Base-by-base conservation (phyloP, 2,797 vertebrate genomes). In the Microctenopoma steveboyesi region DNA sequence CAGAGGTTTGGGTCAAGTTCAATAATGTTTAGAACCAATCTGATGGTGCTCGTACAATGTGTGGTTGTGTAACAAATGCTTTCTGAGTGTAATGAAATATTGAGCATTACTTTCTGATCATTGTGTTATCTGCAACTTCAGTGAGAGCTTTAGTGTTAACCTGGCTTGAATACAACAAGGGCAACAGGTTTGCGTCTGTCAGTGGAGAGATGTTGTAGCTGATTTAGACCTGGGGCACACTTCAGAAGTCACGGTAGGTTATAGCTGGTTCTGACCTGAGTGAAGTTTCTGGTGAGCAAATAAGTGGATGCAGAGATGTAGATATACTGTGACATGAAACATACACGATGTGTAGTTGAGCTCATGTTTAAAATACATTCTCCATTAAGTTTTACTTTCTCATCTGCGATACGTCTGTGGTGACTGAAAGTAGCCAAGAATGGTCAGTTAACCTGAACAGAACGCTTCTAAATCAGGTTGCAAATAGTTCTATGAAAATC, bases 1-100 rank as follows among this genome's bases (percentile, higher is more conserved):
- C 58, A 48, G 60, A 25, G 33, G 47, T 81, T 81, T 70, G 60
- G 77, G 47, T 80, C 55, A 83, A 77, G 63, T 75, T 46, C 72
- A 75, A 66, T 59, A 64, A 69, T 79, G 71, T 61, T 74, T 37
- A 18, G 12, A 51, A 74, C 69, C 68, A 52, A 67, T 82, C 37
- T 53, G 46, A 66, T 79, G 46, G 47, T 1, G 40, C 22, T 22
- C 22, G 22, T 22, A 22, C 22, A 22, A 22, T 49, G 22, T 60
- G 45, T 66, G 6, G 49, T 39, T 15, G 4, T 12, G 48, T 59
- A n/a, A 11, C 14, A 53, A 18, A 47, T 15, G 12, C 13, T 45
- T 49, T 6, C 9, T 27, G 16, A 37, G 9, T 28, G 10, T 42
- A 30, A 49, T 51, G 49, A 28, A 12, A 53, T 8, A 30, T 6